Evolutionary conservation across 2,888 invertebrate genomes (phyloP), one percentile per base, ranked within the genome.

Genomic region (Agrotis ipsilon): DNA sequence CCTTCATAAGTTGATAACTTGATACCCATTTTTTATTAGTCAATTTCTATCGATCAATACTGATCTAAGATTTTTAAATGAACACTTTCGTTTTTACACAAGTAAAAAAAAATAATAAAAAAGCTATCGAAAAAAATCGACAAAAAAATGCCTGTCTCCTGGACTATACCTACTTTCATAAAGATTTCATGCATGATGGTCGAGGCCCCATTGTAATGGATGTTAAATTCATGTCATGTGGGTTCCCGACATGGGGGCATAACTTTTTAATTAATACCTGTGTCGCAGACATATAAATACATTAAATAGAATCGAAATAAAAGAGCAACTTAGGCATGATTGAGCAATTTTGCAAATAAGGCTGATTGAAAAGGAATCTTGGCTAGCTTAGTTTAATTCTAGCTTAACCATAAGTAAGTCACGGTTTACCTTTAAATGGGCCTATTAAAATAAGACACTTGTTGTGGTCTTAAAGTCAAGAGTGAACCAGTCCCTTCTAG

Each of bases 191-290:
- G 48, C 27, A 65, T 55, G 71, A 21, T 66, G 64, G 51, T 54
- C 11, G 62, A 19, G 61, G 49, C 65, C 61, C 62, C 57, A 52
- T 58, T 32, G 58, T 78, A 66, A 81, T 43, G 21, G 67, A 65
- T 16, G 55, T 62, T 79, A 81, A 76, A 77, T 77, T 81, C 58
- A 77, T 81, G 78, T 68, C 72, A 65, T 81, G 62, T 55, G 54
- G 67, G 77, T 52, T 18, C 46, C 54, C 18, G n/a, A 62, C 58
- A 79, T 68, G 51, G n/a, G 67, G 67, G 72, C 64, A 68, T 46
- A 54, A 55, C 21, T 21, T 67, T 68, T 57, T 45, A 68, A 72
- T 57, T 19, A 67, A 43, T 19, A 11, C 4, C 3, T 2, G 16
- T n/a, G 21, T 43, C 18, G 9, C 13, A 32, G 13, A 24, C 24